A percentile compares a stretch with the other conserved stretches of the same genome.
These are phyloP conservation scores for Microplitis mediator DNA, from an alignment of 1,140 invertebrate genomes.

Conservation along the genomic window DNA sequence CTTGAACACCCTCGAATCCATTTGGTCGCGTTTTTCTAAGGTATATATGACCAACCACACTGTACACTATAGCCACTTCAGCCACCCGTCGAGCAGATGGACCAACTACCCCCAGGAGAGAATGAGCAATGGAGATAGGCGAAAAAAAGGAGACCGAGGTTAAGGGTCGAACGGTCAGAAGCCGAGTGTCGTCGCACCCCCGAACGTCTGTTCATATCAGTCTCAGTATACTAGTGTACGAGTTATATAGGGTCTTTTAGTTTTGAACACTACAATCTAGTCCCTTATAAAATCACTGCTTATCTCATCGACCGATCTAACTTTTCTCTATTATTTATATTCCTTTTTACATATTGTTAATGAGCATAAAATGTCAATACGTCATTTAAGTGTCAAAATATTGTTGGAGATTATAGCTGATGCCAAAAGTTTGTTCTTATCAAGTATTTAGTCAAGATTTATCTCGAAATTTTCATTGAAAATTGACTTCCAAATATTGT, in stretches of 20 bases:
- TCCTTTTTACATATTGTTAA: neutral
- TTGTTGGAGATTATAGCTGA: neutral
- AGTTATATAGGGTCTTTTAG: neutral
- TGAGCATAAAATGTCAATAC: neutral
- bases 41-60: slow-evolving; percentile 27
- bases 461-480: no score
- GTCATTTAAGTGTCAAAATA: slow-evolving; percentile 13
- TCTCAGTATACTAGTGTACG: neutral
- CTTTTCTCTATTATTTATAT: neutral
- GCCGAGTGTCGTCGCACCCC: slow-evolving; percentile 37
- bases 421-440: neutral
- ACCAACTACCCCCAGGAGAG: slow-evolving; percentile 56
- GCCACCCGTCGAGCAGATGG: slow-evolving; percentile 47
- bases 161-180: slow-evolving; percentile 31
- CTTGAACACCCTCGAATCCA: slow-evolving; percentile 26
- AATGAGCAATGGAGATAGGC: slow-evolving; percentile 12
- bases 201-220: slow-evolving; percentile 37
- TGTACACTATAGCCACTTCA: neutral
- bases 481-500: no score
- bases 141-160: slow-evolving; percentile 15
- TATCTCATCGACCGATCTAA: neutral
- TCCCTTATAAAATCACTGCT: slow-evolving; percentile 6
- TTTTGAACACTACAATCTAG: neutral
- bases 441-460: no score
- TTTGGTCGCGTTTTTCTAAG: slow-evolving; percentile 10